Conservation (phyloP, 1,140 invertebrate species). For the Archivesica marissinica region DNA sequence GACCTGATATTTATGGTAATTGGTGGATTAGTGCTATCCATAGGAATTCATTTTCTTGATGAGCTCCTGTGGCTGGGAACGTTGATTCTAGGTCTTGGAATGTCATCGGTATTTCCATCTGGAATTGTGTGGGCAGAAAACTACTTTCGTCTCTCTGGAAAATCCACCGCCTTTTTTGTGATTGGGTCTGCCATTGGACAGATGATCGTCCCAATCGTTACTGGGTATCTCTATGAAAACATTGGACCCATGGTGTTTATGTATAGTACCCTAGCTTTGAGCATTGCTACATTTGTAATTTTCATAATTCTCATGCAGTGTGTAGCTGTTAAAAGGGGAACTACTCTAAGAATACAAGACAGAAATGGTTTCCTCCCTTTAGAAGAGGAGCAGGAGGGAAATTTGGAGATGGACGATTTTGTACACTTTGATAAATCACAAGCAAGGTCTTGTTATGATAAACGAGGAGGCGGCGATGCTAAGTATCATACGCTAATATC, state of each 20-base stretch:
- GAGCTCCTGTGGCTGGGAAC: constrained; percentile 77
- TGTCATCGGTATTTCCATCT: constrained; percentile 85
- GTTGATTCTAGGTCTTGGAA: constrained; percentile 82
- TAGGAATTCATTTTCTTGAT: constrained; percentile 77
- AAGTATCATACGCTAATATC: constrained; percentile 46
- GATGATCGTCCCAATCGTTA: constrained; percentile 83
- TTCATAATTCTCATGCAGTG: constrained; percentile 78
- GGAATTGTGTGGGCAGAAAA: constrained; percentile 85
- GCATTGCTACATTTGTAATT: constrained; percentile 69
- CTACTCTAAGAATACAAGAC: background rate
- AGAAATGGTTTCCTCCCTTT: constrained; percentile 67
- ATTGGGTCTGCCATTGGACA: constrained; percentile 85
- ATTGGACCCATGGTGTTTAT: constrained; percentile 80
- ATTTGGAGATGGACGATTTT: constrained; percentile 64
- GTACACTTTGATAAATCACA: constrained; percentile 45
- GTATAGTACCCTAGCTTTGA: constrained; percentile 79
- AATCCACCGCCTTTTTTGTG: constrained; percentile 85
- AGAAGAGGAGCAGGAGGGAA: constrained; percentile 61
- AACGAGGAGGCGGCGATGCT: constrained; percentile 5
- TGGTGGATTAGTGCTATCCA: constrained; percentile 81
- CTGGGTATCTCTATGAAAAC: constrained; percentile 80
- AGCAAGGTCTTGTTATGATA: background rate
- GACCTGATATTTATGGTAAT: constrained; percentile 81
- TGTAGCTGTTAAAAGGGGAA: constrained; percentile 66
- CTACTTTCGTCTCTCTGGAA: constrained; percentile 84